A percentile compares a stretch with the other conserved stretches of the same genome.
phyloP scores from a whole-genome alignment of 2,113 vertebrate genomes.

The Tyrannus savana region DNA sequence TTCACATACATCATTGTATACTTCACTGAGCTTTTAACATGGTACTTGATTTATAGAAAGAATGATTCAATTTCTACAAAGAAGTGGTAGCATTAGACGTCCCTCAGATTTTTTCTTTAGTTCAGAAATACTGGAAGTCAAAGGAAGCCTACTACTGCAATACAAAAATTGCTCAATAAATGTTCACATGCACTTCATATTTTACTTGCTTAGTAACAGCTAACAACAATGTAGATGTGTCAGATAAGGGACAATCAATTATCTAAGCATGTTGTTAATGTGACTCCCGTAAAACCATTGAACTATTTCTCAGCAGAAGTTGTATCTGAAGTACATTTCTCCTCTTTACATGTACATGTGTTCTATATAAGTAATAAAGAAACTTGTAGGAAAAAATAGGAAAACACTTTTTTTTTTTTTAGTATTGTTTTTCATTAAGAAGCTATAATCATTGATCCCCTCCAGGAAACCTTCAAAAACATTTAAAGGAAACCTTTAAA shows the following conservation, averaged over 20 bases:
- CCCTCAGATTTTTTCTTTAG: conserved; percentile 24
- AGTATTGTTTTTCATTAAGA: neutral
- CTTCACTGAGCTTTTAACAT: conserved; percentile 72
- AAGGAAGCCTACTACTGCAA: conserved; percentile 14
- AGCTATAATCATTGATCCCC: neutral
- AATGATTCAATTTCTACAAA: conserved; percentile 58
- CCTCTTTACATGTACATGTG: no score
- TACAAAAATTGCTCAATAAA: conserved; percentile 33
- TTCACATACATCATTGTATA: conserved; percentile 77
- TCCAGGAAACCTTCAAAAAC: neutral
- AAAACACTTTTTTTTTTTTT: neutral
- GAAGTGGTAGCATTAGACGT: conserved; percentile 14
- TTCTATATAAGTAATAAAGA: neutral
- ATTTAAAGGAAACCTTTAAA: neutral
- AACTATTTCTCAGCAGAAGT: neutral
- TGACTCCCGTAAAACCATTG: conserved; percentile 28
- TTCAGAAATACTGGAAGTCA: conserved; percentile 5
- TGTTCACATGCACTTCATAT: neutral
- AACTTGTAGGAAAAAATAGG: neutral
- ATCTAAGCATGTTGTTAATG: conserved; percentile 40
- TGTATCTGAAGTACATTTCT: neutral
- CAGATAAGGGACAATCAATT: conserved; percentile 59
- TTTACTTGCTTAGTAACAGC: neutral
- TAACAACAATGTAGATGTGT: conserved; percentile 43
- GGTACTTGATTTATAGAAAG: conserved; percentile 75